These are phyloP conservation scores for Drosophila prolongata DNA, from an alignment of 2,888 invertebrate genomes.

Conservation along the genomic window DNA sequence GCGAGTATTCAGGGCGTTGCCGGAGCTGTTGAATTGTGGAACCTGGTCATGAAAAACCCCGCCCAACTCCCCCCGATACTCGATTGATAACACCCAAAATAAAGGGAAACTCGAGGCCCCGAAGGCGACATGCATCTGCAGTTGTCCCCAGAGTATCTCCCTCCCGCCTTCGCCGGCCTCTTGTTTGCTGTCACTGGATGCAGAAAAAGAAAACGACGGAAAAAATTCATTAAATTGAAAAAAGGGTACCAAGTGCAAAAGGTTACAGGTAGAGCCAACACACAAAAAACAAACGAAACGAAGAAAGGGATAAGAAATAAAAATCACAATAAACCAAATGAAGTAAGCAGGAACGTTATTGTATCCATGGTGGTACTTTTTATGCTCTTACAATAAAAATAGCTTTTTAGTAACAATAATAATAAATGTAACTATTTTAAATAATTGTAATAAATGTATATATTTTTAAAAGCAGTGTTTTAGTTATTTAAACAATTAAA, in stretches of 20 bases:
- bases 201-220: constrained; percentile 48
- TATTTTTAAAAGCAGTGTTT: no score
- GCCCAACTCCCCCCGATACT: constrained; percentile 23
- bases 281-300: constrained; percentile 28
- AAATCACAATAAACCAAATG: constrained; percentile 61
- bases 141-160: constrained; percentile 17
- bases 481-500: no score
- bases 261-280: constrained; percentile 78
- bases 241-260: constrained; percentile 83
- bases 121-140: constrained; percentile 37
- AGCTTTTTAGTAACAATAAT: no score
- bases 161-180: constrained; percentile 38
- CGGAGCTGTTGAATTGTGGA: constrained; percentile 21
- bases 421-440: no score
- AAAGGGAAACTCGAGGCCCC: constrained; percentile 29
- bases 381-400: background rate
- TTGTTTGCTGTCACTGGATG: constrained; percentile 74
- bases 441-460: no score
- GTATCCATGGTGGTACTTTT: background rate
- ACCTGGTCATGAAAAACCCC: constrained; percentile 2
- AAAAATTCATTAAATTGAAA: constrained; percentile 76
- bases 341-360: constrained; percentile 11
- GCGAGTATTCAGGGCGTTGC: constrained; percentile 59
- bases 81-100: constrained; percentile 38
- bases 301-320: constrained; percentile 29